phyloP scores from a whole-genome alignment of 2,113 vertebrate genomes.

The Neomonachus schauinslandi region DNA sequence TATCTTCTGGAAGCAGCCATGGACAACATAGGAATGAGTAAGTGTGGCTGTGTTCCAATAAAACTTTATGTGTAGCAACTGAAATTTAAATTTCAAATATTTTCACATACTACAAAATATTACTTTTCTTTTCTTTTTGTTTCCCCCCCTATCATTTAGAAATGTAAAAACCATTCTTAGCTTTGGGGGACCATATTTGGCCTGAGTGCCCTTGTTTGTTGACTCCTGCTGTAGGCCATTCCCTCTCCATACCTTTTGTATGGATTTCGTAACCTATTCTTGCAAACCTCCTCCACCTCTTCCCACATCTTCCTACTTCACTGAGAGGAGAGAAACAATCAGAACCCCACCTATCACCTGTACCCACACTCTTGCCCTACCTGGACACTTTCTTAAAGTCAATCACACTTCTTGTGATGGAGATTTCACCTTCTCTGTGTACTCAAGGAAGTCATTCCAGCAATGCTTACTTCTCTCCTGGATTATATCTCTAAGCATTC shows the following conservation, averaged over 20 bases:
- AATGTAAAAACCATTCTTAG: not conserved
- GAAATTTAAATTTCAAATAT: not conserved
- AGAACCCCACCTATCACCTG: not conserved
- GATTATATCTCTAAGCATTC: not conserved
- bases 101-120: not conserved
- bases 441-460: not conserved
- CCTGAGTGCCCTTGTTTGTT: rapidly evolving
- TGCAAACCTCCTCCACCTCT: too few species aligned
- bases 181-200: not conserved
- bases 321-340: not conserved
- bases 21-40: not conserved
- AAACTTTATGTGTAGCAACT: not conserved
- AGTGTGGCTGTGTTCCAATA: not conserved
- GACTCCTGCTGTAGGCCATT: too few species aligned
- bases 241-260: not conserved
- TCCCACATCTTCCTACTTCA: not conserved
- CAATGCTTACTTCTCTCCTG: too few species aligned
- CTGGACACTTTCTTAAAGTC: not conserved
- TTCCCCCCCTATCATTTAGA: not conserved
- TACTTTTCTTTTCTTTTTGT: not conserved
- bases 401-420: not conserved
- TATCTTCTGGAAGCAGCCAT: not conserved
- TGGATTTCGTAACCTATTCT: not conserved
- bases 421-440: not conserved
- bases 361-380: not conserved